Evolutionary conservation across 1,140 invertebrate species (phyloP).

Genomic region (Achroia grisella): DNA sequence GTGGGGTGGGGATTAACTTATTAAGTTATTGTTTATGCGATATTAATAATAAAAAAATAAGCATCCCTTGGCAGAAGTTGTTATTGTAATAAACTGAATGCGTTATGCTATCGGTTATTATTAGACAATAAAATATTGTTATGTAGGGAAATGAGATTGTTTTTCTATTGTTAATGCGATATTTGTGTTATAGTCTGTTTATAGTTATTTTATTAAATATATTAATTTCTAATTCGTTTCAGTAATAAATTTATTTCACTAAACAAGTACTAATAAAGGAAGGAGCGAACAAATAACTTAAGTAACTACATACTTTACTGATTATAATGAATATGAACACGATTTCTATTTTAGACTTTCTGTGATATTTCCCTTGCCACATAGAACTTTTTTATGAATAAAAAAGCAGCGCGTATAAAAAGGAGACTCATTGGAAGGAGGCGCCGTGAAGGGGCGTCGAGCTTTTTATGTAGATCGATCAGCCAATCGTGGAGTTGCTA

Average conservation of each 20-base stretch:
- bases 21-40: conserved; percentile 70
- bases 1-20: conserved; percentile 62
- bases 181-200: conserved; percentile 54
- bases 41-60: conserved; percentile 70
- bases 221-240: neutral
- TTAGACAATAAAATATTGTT: conserved; percentile 43
- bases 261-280: no score
- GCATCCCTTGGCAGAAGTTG: conserved; percentile 29
- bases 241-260: no score
- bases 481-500: conserved; percentile 38
- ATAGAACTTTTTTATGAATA: neutral
- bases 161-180: conserved; percentile 58
- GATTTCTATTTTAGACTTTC: no score
- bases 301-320: no score
- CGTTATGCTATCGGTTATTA: conserved; percentile 45
- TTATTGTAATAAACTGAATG: conserved; percentile 46
- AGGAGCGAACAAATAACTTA: no score
- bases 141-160: conserved; percentile 55
- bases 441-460: conserved; percentile 41
- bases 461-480: conserved; percentile 45
- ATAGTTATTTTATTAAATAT: conserved; percentile 19
- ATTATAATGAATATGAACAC: no score
- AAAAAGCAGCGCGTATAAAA: conserved; percentile 31
- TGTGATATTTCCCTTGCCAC: neutral
- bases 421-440: conserved; percentile 20